These are phyloP conservation scores for Neodiprion virginianus DNA, from an alignment of 1,140 invertebrate species.

Conservation along the genomic window DNA sequence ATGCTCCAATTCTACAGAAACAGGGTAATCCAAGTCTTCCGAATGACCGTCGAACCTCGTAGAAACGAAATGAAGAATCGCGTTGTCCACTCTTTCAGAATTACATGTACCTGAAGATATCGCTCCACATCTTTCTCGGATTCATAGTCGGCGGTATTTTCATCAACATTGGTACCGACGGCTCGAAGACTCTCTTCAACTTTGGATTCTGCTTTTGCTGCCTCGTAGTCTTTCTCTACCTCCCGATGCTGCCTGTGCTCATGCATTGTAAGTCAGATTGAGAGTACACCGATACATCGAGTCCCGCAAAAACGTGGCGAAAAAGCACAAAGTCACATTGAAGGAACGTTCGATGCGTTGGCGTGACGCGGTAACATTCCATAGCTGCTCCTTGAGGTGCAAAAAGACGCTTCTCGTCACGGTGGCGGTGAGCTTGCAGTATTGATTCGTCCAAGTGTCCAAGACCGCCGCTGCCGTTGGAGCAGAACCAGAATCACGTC, in stretches of 20 bases:
- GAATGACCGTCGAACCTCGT: conserved; percentile 6
- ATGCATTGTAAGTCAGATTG: conserved; percentile 71
- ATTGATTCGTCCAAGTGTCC: no score
- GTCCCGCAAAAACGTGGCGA: no score
- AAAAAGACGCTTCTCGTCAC: no score
- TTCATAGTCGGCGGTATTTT: conserved; percentile 74
- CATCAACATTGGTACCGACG: conserved; percentile 76
- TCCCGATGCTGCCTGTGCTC: conserved; percentile 81
- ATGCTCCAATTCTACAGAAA: conserved; percentile 75
- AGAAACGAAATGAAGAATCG: conserved; percentile 8
- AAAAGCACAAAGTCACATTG: no score
- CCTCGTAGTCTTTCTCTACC: conserved; percentile 78
- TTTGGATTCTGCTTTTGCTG: conserved; percentile 83
- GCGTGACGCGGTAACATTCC: no score
- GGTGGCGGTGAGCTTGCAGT: no score
- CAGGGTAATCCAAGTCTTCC: conserved; percentile 60
- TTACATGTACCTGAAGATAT: conserved; percentile 73
- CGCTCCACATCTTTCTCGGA: conserved; percentile 73
- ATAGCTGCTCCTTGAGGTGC: no score
- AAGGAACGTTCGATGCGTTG: no score
- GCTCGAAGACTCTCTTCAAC: conserved; percentile 80
- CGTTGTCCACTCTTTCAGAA: conserved; percentile 63
- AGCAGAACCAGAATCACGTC: no score
- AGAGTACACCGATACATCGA: no score
- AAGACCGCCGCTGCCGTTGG: no score